These are phyloP conservation scores for Drosophila mayri DNA, from an alignment of 1,140 invertebrate genomes.

Conservation along the genomic window DNA sequence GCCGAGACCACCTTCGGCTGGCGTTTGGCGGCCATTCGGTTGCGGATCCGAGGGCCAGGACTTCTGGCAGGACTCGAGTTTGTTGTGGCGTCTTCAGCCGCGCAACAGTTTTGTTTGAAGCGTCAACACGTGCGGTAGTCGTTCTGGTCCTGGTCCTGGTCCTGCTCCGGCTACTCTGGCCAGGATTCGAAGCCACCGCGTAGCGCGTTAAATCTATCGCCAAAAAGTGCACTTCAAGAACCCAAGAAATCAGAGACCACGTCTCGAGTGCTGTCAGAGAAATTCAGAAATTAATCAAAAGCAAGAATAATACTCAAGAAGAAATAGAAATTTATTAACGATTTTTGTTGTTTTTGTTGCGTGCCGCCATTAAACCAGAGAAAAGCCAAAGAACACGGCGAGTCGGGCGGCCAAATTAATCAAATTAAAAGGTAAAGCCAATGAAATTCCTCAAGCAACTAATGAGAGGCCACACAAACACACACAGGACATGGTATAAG, in stretches of 20 bases:
- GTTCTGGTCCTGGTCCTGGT: constrained; percentile 17
- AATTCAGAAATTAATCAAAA: neutral
- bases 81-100: constrained; percentile 27
- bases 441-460: constrained; percentile 42
- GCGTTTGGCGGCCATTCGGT: neutral
- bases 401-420: constrained; percentile 45
- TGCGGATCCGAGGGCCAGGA: neutral
- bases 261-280: neutral
- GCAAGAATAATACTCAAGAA: neutral
- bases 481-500: neutral
- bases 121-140: constrained; percentile 76
- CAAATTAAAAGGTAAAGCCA: constrained; percentile 69
- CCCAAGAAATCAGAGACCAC: neutral
- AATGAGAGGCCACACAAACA: constrained; percentile 23
- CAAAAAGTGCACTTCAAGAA: constrained; percentile 13
- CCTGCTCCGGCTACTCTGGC: constrained; percentile 30
- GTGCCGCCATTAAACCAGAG: constrained; percentile 19
- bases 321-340: constrained; percentile 8
- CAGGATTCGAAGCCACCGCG: constrained; percentile 32
- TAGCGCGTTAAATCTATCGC: constrained; percentile 3
- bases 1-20: constrained; percentile 27
- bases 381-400: constrained; percentile 5
- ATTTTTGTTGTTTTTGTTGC: constrained; percentile 57
- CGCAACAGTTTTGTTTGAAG: constrained; percentile 80
- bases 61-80: constrained; percentile 20